Conservation (phyloP, 1,140 invertebrate species). For the Lysiphlebus fabarum region DNA sequence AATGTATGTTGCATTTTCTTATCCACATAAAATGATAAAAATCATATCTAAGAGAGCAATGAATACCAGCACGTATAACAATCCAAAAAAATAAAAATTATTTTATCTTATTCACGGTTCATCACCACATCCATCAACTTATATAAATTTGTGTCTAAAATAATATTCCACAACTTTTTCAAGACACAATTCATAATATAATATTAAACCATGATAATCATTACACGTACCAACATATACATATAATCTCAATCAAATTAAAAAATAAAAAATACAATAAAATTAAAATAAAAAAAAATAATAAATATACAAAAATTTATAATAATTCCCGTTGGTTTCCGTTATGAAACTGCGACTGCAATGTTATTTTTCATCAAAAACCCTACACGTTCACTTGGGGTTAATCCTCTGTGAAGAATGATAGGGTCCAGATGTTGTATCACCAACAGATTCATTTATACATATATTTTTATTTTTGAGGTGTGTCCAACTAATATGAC, state of each 20-base stretch:
- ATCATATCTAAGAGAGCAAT: constrained; percentile 11
- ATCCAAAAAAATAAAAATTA: too few relatives aligned
- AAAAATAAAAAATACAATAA: too few relatives aligned
- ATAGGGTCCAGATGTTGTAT: neutral
- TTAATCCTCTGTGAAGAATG: constrained; percentile 15
- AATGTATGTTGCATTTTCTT: neutral
- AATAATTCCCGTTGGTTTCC: constrained; percentile 4
- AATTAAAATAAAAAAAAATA: neutral
- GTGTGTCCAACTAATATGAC: constrained; percentile 42
- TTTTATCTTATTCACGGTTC: too few relatives aligned
- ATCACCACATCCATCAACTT: too few relatives aligned
- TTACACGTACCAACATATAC: too few relatives aligned
- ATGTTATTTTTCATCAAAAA: neutral
- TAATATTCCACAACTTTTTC: too few relatives aligned
- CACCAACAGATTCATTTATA: constrained; percentile 32
- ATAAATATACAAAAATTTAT: neutral
- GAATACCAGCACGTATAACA: constrained; percentile 36
- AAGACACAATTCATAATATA: too few relatives aligned
- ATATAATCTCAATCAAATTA: too few relatives aligned
- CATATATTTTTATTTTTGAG: constrained; percentile 29
- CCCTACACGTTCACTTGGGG: constrained; percentile 9
- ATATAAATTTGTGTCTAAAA: too few relatives aligned
- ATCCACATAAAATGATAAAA: neutral
- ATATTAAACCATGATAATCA: too few relatives aligned
- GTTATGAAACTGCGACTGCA: constrained; percentile 3